These are phyloP conservation scores for Ypsolopha scabrella DNA, from an alignment of 2,888 invertebrate species.

Conservation along the genomic window DNA sequence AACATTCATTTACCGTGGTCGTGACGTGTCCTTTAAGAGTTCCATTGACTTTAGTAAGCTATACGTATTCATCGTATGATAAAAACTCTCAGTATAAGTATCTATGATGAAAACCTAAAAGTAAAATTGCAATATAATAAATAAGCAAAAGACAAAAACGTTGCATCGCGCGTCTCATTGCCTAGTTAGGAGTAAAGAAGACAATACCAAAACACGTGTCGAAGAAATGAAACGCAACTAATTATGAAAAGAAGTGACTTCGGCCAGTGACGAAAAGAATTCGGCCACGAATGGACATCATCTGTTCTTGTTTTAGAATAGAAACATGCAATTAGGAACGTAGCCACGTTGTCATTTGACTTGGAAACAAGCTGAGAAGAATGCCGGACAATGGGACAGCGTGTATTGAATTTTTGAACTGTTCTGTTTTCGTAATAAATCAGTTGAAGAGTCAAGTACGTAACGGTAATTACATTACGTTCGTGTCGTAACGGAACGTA, in stretches of 20 bases:
- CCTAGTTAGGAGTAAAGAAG: too few relatives aligned
- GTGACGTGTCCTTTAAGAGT: too few relatives aligned
- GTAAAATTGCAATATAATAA: too few relatives aligned
- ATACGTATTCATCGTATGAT: too few relatives aligned
- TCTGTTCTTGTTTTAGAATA: slow-evolving; percentile 18
- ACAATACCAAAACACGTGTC: too few relatives aligned
- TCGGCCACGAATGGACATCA: slow-evolving; percentile 6
- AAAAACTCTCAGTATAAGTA: too few relatives aligned
- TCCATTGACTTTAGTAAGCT: too few relatives aligned
- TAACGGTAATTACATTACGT: slow-evolving; percentile 2
- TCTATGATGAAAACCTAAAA: too few relatives aligned
- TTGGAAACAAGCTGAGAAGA: slow-evolving; percentile 48
- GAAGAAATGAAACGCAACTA: slow-evolving; percentile 55
- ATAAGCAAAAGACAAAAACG: too few relatives aligned
- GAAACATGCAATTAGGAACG: slow-evolving; percentile 37
- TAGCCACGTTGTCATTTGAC: slow-evolving; percentile 49
- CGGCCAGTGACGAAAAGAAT: slow-evolving; percentile 8
- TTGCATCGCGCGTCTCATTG: slow-evolving; percentile 4
- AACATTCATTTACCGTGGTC: too few relatives aligned
- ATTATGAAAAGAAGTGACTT: slow-evolving; percentile 40
- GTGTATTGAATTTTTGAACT: slow-evolving; percentile 35
- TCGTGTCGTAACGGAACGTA: slow-evolving; percentile 2
- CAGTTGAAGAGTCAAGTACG: neutral
- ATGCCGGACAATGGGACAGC: slow-evolving; percentile 22
- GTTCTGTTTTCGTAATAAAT: slow-evolving; percentile 27